These are phyloP conservation scores for Berghia stephanieae DNA, from an alignment of 1,140 invertebrate species.

Conservation along the genomic window DNA sequence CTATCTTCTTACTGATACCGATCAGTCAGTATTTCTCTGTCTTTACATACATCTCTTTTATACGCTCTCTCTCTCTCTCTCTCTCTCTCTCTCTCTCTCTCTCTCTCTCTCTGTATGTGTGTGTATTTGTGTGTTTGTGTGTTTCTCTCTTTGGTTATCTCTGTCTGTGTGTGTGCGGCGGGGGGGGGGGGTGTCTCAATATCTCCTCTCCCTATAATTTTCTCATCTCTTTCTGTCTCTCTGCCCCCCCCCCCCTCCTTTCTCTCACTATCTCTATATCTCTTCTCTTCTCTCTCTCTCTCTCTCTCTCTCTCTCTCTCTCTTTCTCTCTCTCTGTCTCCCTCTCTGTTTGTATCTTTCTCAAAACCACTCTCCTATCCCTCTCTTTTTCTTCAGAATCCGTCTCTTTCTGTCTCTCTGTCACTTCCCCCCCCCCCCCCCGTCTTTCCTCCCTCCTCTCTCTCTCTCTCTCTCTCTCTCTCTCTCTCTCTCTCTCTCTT, in stretches of 20 bases:
- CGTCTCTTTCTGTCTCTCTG: not conserved
- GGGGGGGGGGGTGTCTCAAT: not conserved
- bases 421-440: not conserved
- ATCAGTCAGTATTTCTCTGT: not conserved
- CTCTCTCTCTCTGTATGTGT: not conserved
- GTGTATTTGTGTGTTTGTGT: conserved; percentile 6
- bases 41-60: not conserved
- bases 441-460: not conserved
- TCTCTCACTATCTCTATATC: too few species aligned
- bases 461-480: conserved; percentile 18
- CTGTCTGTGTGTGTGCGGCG: too few species aligned
- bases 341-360: conserved; percentile 16
- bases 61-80: too few species aligned
- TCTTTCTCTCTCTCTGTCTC: conserved; percentile 19
- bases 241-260: not conserved
- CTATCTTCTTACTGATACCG: not conserved
- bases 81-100: not conserved
- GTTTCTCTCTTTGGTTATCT: too few species aligned
- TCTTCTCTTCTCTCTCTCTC: not conserved
- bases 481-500: not conserved
- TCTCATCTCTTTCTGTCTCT: not conserved
- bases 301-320: conserved; percentile 18
- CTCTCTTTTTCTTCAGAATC: not conserved
- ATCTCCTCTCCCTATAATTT: not conserved
- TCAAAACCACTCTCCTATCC: conserved; percentile 8